Evolutionary conservation across 2,888 invertebrate species (phyloP), one percentile per base, ranked within the genome.

Genomic region (Melolontha melolontha): DNA sequence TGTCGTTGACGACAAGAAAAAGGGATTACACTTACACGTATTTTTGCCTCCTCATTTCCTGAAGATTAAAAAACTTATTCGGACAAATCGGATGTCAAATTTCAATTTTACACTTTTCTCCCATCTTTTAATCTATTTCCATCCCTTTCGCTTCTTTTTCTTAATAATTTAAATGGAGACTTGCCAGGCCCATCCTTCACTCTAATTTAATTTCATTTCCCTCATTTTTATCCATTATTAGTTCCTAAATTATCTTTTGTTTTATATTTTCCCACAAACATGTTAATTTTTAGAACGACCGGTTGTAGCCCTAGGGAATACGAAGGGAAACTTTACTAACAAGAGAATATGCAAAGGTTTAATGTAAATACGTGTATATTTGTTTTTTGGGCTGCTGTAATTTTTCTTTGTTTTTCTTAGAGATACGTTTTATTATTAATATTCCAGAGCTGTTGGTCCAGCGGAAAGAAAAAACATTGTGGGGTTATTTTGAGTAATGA

Each of bases 21-120:
- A 27, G 59, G 59, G 59, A 59, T 59, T 59, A 59, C 59, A 44
- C 44, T 59, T 59, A 59, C 59, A 59, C 59, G 59, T 44, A 59
- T 27, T 66, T 66, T 66, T 55, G 41, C 52, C 51, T 55, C 41
- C 55, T 50, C 66, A 49, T 47, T 66, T 50, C 50, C 55, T 11
- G 27, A 22, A 57, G 49, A 57, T 57, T 66, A 57, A 66, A 66
- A 66, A 57, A 59, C 55, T 66, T 66, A 66, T 50, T 57, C 55
- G 40, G 55, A 27, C 55, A 66, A 57, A 54, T 66, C 42, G 50
- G 39, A 55, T 57, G 55, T 66, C 55, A 66, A 66, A 66, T 66
- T 57, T 55, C 49, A 66, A 55, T 55, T 66, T 40, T 44, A 44
- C 59, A 44, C 59, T 29, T 44, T 59, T 29, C 44, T 16, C 14